Percentiles rank a stretch among this genome's conserved stretches.
Evolutionary conservation across 2,888 invertebrate species (phyloP).

Genomic region (Trichacis sp.): DNA sequence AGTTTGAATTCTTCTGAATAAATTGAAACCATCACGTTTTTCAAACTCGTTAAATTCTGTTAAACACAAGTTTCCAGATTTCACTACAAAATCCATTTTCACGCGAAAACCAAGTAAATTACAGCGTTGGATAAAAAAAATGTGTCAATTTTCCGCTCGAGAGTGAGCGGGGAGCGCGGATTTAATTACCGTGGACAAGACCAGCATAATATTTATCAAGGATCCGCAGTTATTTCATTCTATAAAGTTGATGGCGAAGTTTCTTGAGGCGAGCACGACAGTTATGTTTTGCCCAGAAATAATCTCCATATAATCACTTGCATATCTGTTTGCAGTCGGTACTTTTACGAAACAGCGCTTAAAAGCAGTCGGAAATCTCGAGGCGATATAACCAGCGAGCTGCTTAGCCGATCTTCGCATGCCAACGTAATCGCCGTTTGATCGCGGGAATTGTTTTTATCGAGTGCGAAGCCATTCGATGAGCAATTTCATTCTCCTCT

Average conservation of each 20-base stretch:
- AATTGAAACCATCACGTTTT: too few relatives aligned
- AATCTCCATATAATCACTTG: conserved; percentile 24
- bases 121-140: too few relatives aligned
- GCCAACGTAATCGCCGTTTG: conserved; percentile 27
- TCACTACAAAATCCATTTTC: too few relatives aligned
- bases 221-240: neutral
- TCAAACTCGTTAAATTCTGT: too few relatives aligned
- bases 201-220: neutral
- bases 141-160: too few relatives aligned
- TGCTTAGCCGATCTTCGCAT: conserved; percentile 24
- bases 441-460: conserved; percentile 25
- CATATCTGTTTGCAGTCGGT: conserved; percentile 14
- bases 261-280: neutral
- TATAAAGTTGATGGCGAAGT: neutral
- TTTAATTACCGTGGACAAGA: neutral
- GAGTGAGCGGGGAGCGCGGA: neutral
- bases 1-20: too few relatives aligned
- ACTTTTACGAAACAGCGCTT: conserved; percentile 29
- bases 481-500: too few relatives aligned
- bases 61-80: too few relatives aligned
- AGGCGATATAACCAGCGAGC: conserved; percentile 17
- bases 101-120: too few relatives aligned
- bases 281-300: conserved; percentile 1
- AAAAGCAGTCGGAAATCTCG: conserved; percentile 24
- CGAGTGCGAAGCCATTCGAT: neutral